Evolutionary conservation across 2,113 vertebrate genomes (phyloP).

Genomic region (Tragelaphus buxtoni): DNA sequence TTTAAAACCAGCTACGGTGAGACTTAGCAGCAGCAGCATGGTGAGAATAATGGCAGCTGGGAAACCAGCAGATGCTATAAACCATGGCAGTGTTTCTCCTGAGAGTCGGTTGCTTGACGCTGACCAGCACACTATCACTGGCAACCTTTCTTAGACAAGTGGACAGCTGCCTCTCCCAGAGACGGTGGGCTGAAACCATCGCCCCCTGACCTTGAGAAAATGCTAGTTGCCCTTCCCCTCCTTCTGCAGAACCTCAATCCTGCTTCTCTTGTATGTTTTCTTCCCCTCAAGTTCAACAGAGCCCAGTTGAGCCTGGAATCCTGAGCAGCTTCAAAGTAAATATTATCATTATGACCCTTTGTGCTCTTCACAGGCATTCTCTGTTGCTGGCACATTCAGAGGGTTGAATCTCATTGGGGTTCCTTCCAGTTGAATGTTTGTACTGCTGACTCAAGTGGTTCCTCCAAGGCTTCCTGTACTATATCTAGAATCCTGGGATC

Average conservation of each 20-base stretch:
- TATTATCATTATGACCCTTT: conserved; percentile 60
- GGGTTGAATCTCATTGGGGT: background rate
- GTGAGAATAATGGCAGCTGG: background rate
- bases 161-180: conserved; percentile 6
- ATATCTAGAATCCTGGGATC: background rate
- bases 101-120: background rate
- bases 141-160: background rate
- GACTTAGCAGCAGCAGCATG: no score
- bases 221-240: conserved; percentile 5
- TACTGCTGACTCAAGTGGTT: background rate
- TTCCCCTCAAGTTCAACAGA: conserved; percentile 39
- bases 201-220: background rate
- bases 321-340: conserved; percentile 70
- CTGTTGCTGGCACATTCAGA: background rate
- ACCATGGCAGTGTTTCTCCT: background rate
- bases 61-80: background rate
- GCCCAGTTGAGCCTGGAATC: conserved; percentile 53
- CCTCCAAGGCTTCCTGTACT: background rate
- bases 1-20: background rate
- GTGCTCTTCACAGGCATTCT: background rate
- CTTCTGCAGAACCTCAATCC: background rate
- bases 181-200: background rate
- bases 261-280: background rate
- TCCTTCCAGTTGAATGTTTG: background rate
- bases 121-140: background rate